These are phyloP conservation scores for Cheilosia impressa DNA, from an alignment of 2,888 invertebrate species.

Conservation along the genomic window DNA sequence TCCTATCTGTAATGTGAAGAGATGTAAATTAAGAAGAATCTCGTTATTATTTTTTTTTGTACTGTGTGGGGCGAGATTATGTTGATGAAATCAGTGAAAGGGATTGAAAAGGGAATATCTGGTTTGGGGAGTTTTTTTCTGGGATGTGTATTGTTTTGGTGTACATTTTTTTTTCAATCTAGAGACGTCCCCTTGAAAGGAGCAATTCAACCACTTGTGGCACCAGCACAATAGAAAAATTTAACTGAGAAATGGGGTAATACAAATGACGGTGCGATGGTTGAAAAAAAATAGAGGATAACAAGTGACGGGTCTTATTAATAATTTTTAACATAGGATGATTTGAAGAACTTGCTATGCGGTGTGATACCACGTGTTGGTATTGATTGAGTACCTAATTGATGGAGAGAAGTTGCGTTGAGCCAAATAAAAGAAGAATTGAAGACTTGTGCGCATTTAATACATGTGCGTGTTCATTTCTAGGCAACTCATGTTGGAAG, in stretches of 20 bases:
- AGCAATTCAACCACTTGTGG: slow-evolving; percentile 60
- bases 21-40: slow-evolving; percentile 43
- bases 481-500: too few relatives aligned
- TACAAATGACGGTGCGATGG: slow-evolving; percentile 18
- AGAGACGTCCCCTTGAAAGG: slow-evolving; percentile 10
- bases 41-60: background rate
- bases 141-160: slow-evolving; percentile 56
- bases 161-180: slow-evolving; percentile 2
- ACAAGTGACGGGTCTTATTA: slow-evolving; percentile 58
- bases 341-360: background rate
- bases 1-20: background rate
- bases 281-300: slow-evolving; percentile 38
- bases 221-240: slow-evolving; percentile 18
- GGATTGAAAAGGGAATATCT: slow-evolving; percentile 51
- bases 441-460: background rate
- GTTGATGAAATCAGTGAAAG: slow-evolving; percentile 58
- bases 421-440: too few relatives aligned
- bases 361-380: background rate
- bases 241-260: slow-evolving; percentile 14
- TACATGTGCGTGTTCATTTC: background rate
- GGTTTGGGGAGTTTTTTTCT: slow-evolving; percentile 60
- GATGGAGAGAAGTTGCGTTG: background rate
- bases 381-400: background rate
- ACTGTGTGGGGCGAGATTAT: slow-evolving; percentile 19
- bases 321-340: background rate